Conservation (phyloP, 2,113 vertebrate species). For the Astur gentilis region DNA sequence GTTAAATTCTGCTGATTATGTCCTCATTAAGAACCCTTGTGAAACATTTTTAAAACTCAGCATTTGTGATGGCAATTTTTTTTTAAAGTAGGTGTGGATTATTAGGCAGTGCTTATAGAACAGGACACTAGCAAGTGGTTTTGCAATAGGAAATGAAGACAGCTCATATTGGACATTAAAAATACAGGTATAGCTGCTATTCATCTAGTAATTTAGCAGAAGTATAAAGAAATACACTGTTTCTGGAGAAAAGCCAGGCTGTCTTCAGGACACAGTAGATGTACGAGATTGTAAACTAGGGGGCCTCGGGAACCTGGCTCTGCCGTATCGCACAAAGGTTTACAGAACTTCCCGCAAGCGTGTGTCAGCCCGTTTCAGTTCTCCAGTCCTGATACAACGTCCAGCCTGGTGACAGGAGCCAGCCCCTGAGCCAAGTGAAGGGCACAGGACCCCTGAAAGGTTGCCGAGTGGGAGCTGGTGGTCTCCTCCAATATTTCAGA, state of each 20-base stretch:
- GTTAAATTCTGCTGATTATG: background rate
- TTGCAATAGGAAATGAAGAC: background rate
- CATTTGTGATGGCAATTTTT: background rate
- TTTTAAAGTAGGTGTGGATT: background rate
- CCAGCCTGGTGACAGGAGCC: background rate
- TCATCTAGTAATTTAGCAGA: background rate
- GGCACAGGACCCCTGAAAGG: background rate
- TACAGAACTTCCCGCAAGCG: background rate
- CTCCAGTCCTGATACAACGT: background rate
- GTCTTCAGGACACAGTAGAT: background rate
- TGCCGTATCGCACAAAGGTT: background rate
- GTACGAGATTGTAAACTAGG: background rate
- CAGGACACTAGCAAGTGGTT: background rate
- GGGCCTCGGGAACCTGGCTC: background rate
- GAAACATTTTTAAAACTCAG: background rate
- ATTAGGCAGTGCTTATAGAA: background rate
- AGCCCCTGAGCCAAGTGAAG: background rate
- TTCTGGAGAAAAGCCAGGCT: background rate
- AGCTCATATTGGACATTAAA: background rate
- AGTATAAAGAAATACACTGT: background rate
- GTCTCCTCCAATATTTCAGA: background rate
- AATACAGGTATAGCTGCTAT: fast-evolving
- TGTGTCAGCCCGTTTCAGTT: background rate
- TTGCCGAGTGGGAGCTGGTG: background rate
- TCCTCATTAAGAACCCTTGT: background rate